phyloP scores from a whole-genome alignment of 2,113 vertebrate genomes.

The Prunella fulvescens region DNA sequence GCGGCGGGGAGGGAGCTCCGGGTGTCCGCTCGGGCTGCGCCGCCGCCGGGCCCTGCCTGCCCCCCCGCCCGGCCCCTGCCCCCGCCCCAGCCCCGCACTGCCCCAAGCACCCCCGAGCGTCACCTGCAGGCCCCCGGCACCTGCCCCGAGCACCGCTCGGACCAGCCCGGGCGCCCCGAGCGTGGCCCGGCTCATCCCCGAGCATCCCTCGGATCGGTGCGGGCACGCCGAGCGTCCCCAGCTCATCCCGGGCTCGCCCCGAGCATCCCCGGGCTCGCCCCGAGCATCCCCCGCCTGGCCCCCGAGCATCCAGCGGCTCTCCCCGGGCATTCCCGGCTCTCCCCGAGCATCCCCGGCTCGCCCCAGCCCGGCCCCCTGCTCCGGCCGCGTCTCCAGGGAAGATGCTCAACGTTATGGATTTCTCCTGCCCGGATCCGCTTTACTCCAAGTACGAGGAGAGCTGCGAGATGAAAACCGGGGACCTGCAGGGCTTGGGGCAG shows the following conservation, averaged over 20 bases:
- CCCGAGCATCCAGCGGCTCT: not conserved
- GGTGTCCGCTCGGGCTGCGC: conserved; percentile 3
- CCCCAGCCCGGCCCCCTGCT: not conserved
- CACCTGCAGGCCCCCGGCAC: not conserved
- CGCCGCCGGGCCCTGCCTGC: not conserved
- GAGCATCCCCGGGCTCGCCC: not conserved
- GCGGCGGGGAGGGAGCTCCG: conserved; percentile 53
- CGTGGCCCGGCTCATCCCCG: not conserved
- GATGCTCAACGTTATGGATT: conserved; percentile 93
- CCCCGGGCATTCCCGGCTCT: not conserved
- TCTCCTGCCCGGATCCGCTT: conserved; percentile 87
- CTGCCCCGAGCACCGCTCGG: not conserved
- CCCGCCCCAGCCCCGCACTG: not conserved
- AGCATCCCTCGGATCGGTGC: not conserved
- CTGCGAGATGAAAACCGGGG: conserved; percentile 74
- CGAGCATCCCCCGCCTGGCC: not conserved
- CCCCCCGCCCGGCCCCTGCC: not conserved
- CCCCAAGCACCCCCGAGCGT: not conserved
- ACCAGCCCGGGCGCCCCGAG: not conserved
- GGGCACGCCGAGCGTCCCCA: not conserved
- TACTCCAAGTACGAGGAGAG: conserved; percentile 83
- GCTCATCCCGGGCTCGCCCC: not conserved
- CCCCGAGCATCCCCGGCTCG: not conserved
- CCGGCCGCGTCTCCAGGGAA: conserved; percentile 54
- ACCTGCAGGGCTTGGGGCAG: conserved; percentile 50